Evolutionary conservation across 53 echinoderm and acorn worm genomes (phyloP).

Genomic region (Astropecten irregularis): DNA sequence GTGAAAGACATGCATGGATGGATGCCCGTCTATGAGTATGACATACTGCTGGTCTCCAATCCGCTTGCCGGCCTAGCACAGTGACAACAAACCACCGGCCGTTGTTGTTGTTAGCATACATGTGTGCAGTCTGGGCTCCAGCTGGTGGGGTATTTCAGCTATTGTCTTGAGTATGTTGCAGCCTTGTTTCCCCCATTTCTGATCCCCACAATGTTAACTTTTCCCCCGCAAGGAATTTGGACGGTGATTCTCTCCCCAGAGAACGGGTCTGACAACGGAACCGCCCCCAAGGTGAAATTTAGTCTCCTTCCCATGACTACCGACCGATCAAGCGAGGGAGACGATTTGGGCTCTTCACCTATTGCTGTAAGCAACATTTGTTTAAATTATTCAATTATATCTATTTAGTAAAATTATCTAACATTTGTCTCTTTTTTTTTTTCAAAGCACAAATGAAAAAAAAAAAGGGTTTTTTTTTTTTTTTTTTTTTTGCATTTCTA

Average conservation of each 20-base stretch:
- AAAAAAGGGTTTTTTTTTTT: too few relatives aligned
- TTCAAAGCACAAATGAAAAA: too few relatives aligned
- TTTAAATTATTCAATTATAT: too few relatives aligned
- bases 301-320: constrained; percentile 99
- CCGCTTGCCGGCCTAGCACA: constrained; percentile 12
- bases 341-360: constrained; percentile 81
- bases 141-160: constrained; percentile 42
- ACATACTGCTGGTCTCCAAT: constrained; percentile 9
- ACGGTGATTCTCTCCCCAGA: constrained; percentile 97
- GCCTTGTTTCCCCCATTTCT: constrained; percentile 34
- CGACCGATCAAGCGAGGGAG: constrained; percentile 93
- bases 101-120: constrained; percentile 23
- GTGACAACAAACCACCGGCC: constrained; percentile 20
- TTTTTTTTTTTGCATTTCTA: too few relatives aligned
- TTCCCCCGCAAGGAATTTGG: constrained; percentile 99
- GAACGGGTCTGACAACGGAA: constrained; percentile 88
- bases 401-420: too few relatives aligned
- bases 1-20: constrained; percentile 44
- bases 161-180: constrained; percentile 15
- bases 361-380: constrained; percentile 62
- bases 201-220: constrained; percentile 86
- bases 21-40: constrained; percentile 12
- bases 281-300: constrained; percentile 96
- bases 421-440: too few relatives aligned
- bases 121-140: constrained; percentile 52